Conservation (phyloP, 2,797 vertebrate genomes). For the Alectoris magna region DNA sequence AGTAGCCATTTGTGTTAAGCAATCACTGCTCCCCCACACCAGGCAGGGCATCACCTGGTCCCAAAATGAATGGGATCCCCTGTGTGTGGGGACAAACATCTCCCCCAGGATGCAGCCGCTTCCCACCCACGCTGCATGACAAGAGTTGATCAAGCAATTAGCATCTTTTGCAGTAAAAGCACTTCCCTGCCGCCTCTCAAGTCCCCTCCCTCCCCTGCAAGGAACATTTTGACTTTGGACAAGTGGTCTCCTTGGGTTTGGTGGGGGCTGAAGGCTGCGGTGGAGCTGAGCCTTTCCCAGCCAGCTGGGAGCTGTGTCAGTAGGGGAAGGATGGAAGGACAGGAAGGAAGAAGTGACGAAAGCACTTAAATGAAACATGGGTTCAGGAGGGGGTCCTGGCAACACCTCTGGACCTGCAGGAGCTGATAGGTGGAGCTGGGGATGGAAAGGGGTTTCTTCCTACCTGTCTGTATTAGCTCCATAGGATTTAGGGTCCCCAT, state of each 20-base stretch:
- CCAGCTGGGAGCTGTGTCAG: neutral
- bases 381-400: neutral
- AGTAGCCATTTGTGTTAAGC: fast-evolving
- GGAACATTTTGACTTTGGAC: neutral
- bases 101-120: neutral
- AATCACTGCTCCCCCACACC: neutral
- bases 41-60: neutral
- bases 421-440: neutral
- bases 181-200: neutral
- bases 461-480: constrained; percentile 10
- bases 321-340: neutral
- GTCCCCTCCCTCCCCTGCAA: neutral
- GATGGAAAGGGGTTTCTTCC: neutral
- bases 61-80: neutral
- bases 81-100: neutral
- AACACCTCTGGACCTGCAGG: neutral
- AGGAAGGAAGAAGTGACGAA: neutral
- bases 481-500: constrained; percentile 47
- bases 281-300: neutral
- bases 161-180: neutral
- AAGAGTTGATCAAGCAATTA: neutral
- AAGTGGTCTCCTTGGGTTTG: fast-evolving
- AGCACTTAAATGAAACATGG: neutral
- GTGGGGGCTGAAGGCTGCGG: neutral
- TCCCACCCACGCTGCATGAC: neutral